phyloP scores from a whole-genome alignment of 2,888 invertebrate genomes.

The Microctonus hyperodae region DNA sequence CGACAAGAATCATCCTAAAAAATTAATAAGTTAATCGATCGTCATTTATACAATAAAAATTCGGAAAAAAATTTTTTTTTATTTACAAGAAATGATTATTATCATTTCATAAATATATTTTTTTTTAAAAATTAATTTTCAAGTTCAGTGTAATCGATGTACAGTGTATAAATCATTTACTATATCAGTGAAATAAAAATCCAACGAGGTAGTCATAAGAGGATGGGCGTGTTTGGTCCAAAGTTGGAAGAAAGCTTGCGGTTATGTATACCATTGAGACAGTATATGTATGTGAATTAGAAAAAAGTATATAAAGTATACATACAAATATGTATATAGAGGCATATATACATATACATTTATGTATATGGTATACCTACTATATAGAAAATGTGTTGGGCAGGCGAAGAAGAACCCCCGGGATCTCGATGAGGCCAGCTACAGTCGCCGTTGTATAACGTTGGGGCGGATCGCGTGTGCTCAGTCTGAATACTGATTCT shows the following conservation, averaged over 20 bases:
- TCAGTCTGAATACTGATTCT: constrained; percentile 58
- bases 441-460: constrained; percentile 43
- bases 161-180: constrained; percentile 21
- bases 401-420: constrained; percentile 24
- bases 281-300: constrained; percentile 16
- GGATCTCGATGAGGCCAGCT: constrained; percentile 19
- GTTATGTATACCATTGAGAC: constrained; percentile 30
- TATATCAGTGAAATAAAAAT: constrained; percentile 49
- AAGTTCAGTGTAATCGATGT: constrained; percentile 33
- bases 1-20: too few relatives aligned
- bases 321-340: neutral
- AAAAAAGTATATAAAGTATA: neutral
- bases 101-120: too few relatives aligned
- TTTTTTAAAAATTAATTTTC: too few relatives aligned
- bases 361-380: neutral
- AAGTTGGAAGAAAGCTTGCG: constrained; percentile 24
- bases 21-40: too few relatives aligned
- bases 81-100: too few relatives aligned
- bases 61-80: too few relatives aligned
- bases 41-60: too few relatives aligned
- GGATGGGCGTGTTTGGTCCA: constrained; percentile 35
- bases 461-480: constrained; percentile 53
- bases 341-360: neutral
- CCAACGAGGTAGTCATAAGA: constrained; percentile 36
- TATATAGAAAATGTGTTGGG: constrained; percentile 3